These are phyloP conservation scores for Papilio gigon DNA, from an alignment of 2,888 invertebrate genomes.

Conservation along the genomic window DNA sequence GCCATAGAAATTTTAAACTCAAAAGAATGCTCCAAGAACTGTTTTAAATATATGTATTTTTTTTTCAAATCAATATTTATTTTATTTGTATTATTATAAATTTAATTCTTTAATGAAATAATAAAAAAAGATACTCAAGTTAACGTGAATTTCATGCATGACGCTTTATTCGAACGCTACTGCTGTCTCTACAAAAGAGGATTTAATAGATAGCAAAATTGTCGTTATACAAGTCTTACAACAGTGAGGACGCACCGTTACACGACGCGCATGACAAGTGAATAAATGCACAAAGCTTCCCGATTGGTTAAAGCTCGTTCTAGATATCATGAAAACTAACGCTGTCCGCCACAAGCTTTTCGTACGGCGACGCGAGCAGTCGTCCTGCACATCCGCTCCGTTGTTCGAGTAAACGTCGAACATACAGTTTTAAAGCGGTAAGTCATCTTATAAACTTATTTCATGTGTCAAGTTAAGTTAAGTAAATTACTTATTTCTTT, in stretches of 20 bases:
- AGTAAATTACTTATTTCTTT: neutral
- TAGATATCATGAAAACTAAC: neutral
- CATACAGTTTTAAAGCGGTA: neutral
- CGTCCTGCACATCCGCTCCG: neutral
- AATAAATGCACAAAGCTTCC: neutral
- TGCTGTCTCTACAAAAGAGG: neutral
- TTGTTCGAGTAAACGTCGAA: neutral
- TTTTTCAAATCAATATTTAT: too few relatives aligned
- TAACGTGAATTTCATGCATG: neutral
- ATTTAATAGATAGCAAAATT: neutral
- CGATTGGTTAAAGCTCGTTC: conserved; percentile 4
- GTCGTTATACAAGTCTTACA: neutral
- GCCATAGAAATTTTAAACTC: too few relatives aligned
- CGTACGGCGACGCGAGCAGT: neutral
- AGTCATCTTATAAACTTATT: neutral
- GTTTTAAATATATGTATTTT: too few relatives aligned
- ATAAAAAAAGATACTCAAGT: neutral
- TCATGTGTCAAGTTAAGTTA: neutral
- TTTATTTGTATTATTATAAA: too few relatives aligned
- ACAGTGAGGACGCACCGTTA: neutral
- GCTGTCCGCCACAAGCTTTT: neutral
- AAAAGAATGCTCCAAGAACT: too few relatives aligned
- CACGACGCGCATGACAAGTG: neutral
- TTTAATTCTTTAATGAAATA: too few relatives aligned
- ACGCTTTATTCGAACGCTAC: neutral